Percentiles rank a stretch among this genome's conserved stretches.
Conservation (phyloP, 2,888 invertebrate species). For the Plebejus argus region DNA sequence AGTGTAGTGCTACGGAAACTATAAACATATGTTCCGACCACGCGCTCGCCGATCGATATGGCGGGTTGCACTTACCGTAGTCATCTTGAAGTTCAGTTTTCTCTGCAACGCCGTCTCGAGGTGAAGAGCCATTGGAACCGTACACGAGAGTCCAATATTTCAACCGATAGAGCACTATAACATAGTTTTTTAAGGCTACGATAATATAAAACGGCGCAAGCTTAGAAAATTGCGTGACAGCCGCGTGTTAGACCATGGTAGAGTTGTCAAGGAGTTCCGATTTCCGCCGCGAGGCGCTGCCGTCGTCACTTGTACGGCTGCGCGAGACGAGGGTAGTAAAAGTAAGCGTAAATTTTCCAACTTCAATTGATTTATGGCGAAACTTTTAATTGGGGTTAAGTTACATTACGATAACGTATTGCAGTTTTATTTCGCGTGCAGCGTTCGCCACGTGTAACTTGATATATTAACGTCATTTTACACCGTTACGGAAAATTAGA, state of each 20-base stretch:
- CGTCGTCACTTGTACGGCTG: conserved; percentile 67
- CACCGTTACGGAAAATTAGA: background rate
- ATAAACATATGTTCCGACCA: conserved; percentile 74
- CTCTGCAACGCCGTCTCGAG: conserved; percentile 78
- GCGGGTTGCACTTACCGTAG: conserved; percentile 76
- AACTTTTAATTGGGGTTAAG: conserved; percentile 74
- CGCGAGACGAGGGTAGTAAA: conserved; percentile 55
- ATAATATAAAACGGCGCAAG: conserved; percentile 67
- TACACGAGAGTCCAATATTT: conserved; percentile 51
- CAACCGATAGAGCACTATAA: conserved; percentile 64
- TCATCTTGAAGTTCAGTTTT: conserved; percentile 79
- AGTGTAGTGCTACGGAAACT: conserved; percentile 51
- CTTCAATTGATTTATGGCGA: conserved; percentile 70
- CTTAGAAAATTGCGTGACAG: conserved; percentile 67
- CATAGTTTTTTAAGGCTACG: conserved; percentile 63
- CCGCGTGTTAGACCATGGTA: conserved; percentile 79
- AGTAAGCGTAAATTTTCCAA: conserved; percentile 54
- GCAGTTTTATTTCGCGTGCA: conserved; percentile 41
- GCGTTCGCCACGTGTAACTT: background rate
- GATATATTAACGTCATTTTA: conserved; percentile 14
- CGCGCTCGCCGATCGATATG: conserved; percentile 73
- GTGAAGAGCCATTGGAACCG: conserved; percentile 69
- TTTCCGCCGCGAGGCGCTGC: conserved; percentile 66
- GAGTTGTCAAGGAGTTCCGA: conserved; percentile 66
- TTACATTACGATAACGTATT: conserved; percentile 59